Percentiles rank a stretch among this genome's conserved stretches.
phyloP scores from a whole-genome alignment of 1,140 invertebrate genomes.

The Frieseomelitta varia region DNA sequence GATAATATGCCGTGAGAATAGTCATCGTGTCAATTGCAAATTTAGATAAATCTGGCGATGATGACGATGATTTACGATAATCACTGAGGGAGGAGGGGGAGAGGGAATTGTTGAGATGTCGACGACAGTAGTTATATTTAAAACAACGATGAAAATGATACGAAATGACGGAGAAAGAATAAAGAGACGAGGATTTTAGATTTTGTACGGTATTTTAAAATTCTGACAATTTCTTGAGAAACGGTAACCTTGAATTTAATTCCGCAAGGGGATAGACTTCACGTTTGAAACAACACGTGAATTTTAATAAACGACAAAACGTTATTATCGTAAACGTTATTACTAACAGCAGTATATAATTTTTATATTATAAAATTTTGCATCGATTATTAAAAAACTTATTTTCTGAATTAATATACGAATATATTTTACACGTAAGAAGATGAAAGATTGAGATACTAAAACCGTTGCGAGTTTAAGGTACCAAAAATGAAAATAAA shows the following conservation, averaged over 20 bases:
- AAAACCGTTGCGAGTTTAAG: not conserved
- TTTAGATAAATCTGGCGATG: not conserved
- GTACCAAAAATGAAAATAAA: not conserved
- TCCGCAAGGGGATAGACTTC: not conserved
- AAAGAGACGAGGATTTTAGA: no score
- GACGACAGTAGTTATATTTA: not conserved
- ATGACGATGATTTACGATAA: not conserved
- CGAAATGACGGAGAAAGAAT: not conserved
- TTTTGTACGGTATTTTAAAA: not conserved
- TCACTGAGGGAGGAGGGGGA: not conserved
- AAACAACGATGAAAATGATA: not conserved
- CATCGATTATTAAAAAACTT: not conserved
- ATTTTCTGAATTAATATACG: not conserved
- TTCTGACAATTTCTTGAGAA: not conserved
- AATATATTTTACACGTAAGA: not conserved
- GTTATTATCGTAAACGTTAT: no score
- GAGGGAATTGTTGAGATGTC: not conserved
- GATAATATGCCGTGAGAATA: constrained; percentile 9
- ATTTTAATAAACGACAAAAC: not conserved
- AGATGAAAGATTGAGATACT: not conserved
- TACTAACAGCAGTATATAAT: not conserved
- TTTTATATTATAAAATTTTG: not conserved
- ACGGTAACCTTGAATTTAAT: not conserved
- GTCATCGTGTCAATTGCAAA: not conserved
- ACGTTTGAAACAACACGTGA: not conserved